These are phyloP conservation scores for Leptopilina myrica DNA, from an alignment of 2,888 invertebrate genomes.

Conservation along the genomic window DNA sequence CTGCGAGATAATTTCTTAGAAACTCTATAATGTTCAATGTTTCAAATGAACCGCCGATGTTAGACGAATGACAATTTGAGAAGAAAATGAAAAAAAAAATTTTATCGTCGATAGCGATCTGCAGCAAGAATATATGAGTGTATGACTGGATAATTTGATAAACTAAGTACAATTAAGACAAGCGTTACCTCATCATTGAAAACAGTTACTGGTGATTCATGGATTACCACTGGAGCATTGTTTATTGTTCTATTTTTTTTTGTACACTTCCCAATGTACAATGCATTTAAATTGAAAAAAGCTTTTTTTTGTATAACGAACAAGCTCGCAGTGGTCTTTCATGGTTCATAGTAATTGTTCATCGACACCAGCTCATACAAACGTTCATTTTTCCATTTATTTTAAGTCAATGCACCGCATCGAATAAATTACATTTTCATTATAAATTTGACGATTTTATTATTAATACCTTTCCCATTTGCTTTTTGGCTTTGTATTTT, in stretches of 20 bases:
- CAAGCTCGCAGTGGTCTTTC: constrained; percentile 63
- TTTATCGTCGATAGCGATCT: constrained; percentile 67
- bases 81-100: constrained; percentile 33
- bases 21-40: constrained; percentile 70
- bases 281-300: constrained; percentile 68
- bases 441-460: constrained; percentile 61
- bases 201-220: constrained; percentile 68
- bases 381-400: constrained; percentile 77
- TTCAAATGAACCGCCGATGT: constrained; percentile 68
- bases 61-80: constrained; percentile 68
- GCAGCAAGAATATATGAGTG: constrained; percentile 76
- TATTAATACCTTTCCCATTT: constrained; percentile 13
- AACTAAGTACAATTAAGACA: constrained; percentile 77
- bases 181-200: constrained; percentile 77
- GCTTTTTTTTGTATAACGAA: constrained; percentile 62
- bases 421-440: constrained; percentile 78
- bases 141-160: constrained; percentile 77
- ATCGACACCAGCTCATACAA: constrained; percentile 76
- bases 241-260: constrained; percentile 42
- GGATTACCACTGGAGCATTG: constrained; percentile 67
- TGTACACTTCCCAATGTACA: constrained; percentile 69
- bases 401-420: constrained; percentile 78
- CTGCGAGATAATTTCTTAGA: constrained; percentile 67
- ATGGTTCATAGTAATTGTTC: constrained; percentile 69
- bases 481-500: not conserved